Conservation (phyloP, 1,140 invertebrate genomes). For the silkworm (Bombyx mori) region DNA sequence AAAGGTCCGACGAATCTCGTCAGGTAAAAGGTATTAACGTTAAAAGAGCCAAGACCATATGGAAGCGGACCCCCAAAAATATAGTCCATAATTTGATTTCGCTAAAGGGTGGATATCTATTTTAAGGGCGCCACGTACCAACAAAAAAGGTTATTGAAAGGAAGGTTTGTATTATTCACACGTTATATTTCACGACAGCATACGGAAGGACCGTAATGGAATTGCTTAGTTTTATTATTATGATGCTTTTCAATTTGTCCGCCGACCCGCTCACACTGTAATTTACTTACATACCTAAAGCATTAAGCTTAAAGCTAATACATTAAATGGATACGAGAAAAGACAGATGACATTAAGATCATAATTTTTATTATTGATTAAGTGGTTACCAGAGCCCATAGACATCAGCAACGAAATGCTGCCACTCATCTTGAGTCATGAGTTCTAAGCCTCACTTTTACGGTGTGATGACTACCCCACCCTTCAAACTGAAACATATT, state of each 20-base stretch:
- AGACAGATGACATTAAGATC: too few species aligned
- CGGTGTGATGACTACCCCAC: too few species aligned
- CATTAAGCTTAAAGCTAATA: too few species aligned
- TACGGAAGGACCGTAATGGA: slow-evolving; percentile 23
- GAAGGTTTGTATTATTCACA: slow-evolving; percentile 49
- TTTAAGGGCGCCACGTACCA: slow-evolving; percentile 35
- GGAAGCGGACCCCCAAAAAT: slow-evolving; percentile 36
- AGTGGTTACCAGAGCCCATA: too few species aligned
- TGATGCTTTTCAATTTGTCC: slow-evolving; percentile 8
- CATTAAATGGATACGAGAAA: too few species aligned
- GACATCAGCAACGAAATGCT: too few species aligned
- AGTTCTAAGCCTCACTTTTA: too few species aligned
- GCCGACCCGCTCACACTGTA: too few species aligned
- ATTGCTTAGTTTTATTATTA: slow-evolving; percentile 29
- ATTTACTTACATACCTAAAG: too few species aligned
- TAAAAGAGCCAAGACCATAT: slow-evolving; percentile 23
- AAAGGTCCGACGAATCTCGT: slow-evolving; percentile 25
- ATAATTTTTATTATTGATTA: too few species aligned
- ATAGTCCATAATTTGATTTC: slow-evolving; percentile 55
- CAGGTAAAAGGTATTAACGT: slow-evolving; percentile 27
- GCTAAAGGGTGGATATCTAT: slow-evolving; percentile 53
- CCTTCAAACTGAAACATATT: too few species aligned
- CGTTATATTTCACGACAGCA: slow-evolving; percentile 39
- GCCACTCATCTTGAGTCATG: too few species aligned
- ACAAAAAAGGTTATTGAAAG: slow-evolving; percentile 52